phyloP scores from a whole-genome alignment of 2,113 vertebrate genomes.

The Phoenicopterus ruber region DNA sequence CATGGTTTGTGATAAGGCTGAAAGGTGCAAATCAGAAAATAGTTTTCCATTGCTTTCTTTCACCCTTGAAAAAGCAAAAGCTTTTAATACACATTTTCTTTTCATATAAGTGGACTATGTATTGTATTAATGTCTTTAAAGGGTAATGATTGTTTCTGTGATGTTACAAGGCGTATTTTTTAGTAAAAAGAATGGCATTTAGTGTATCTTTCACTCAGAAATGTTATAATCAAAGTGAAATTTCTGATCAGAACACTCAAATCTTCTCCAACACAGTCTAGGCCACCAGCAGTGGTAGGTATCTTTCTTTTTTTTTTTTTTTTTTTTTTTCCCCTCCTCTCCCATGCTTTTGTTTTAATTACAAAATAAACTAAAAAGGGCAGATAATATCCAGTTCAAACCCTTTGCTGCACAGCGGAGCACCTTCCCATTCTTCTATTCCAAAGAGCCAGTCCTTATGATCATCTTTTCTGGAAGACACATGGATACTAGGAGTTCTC shows the following conservation, averaged over 20 bases:
- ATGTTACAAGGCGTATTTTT: background rate
- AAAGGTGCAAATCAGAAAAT: background rate
- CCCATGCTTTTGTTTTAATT: background rate
- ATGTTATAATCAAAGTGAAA: background rate
- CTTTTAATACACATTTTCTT: background rate
- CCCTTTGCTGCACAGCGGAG: background rate
- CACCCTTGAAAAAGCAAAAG: background rate
- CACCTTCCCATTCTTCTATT: background rate
- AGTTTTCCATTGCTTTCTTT: background rate
- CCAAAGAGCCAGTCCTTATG: background rate
- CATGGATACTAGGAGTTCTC: background rate
- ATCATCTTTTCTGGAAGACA: background rate
- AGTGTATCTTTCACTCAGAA: background rate
- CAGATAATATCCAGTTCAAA: background rate
- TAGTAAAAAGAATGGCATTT: background rate
- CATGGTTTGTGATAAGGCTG: background rate
- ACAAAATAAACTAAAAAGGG: background rate
- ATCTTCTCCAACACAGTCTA: background rate
- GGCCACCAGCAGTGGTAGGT: background rate
- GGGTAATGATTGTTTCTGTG: background rate
- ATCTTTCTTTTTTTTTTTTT: background rate
- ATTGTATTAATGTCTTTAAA: background rate
- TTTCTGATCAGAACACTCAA: background rate
- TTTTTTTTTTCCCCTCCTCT: fast-evolving
- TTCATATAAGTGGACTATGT: background rate